Conservation (phyloP, 2,797 vertebrate species). For the Hirundo rustica region DNA sequence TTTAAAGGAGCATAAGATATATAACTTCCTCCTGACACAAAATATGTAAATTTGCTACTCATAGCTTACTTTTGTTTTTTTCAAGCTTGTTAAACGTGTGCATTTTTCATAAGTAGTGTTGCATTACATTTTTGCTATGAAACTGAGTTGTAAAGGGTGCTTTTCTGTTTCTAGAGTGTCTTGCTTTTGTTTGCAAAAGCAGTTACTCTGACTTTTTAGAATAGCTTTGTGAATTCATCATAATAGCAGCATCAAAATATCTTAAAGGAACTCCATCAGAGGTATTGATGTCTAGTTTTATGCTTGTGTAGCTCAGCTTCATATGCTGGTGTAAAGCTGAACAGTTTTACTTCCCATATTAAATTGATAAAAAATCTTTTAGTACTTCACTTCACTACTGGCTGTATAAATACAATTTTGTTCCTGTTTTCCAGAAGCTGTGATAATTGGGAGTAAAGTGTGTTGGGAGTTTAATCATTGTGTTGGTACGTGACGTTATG, state of each 20-base stretch:
- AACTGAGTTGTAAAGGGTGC: background rate
- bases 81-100: background rate
- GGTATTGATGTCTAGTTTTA: background rate
- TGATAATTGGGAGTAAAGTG: background rate
- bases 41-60: background rate
- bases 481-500: background rate
- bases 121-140: background rate
- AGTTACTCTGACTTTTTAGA: background rate
- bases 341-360: background rate
- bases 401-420: background rate
- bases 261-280: background rate
- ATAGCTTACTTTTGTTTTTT: background rate
- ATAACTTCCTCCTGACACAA: background rate
- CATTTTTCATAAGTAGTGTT: background rate
- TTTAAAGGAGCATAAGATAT: background rate
- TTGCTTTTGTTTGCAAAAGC: background rate
- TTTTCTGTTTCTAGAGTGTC: background rate
- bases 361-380: background rate
- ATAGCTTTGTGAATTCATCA: background rate
- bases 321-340: background rate
- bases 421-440: background rate
- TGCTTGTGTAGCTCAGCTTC: background rate
- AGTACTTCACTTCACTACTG: background rate
- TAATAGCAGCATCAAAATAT: background rate
- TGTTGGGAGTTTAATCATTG: background rate